Conservation (phyloP, 2,888 invertebrate genomes). For the Xanthorhoe spadicearia region DNA sequence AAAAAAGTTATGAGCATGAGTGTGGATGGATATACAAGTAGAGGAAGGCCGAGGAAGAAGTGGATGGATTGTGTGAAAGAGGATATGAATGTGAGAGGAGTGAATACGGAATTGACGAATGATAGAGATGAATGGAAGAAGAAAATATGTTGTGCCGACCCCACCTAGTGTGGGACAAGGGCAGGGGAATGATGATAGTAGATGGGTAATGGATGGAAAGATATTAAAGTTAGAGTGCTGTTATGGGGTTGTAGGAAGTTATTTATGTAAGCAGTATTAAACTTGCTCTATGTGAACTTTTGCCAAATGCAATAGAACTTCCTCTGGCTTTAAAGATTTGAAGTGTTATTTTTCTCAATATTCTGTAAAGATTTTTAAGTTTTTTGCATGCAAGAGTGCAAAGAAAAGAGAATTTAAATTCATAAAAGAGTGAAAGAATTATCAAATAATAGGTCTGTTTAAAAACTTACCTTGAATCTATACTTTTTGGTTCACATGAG, state of each 20-base stretch:
- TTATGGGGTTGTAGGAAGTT: background rate
- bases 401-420: background rate
- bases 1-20: no score
- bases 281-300: background rate
- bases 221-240: background rate
- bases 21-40: no score
- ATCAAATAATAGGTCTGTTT: background rate
- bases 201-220: background rate
- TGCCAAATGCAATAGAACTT: background rate
- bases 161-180: no score
- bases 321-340: background rate
- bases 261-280: background rate
- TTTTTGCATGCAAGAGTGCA: background rate
- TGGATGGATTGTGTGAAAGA: no score
- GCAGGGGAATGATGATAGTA: no score
- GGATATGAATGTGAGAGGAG: no score
- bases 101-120: no score
- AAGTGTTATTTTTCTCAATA: no score
- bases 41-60: no score
- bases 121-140: no score
- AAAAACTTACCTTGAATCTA: background rate
- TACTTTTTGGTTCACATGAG: slow-evolving; percentile 10
- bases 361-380: no score
- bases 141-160: no score
- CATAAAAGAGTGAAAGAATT: background rate